Conservation (phyloP, 1,140 invertebrate genomes). For the Neodiprion pinetum region DNA sequence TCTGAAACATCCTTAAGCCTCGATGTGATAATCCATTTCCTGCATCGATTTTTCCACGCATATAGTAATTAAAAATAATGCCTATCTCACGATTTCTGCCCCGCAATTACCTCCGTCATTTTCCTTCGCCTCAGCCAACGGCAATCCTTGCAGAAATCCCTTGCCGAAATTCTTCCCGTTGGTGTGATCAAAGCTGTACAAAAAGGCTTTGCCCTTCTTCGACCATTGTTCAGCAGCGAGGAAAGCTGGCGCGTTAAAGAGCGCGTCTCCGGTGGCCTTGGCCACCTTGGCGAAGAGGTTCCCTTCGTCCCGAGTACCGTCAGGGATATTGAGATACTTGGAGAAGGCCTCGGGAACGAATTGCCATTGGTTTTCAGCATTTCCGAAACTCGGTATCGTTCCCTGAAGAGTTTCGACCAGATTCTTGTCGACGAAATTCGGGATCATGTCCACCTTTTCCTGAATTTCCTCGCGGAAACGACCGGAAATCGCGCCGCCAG, state of each 20-base stretch:
- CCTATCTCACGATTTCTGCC: background rate
- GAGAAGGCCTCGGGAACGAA: conserved; percentile 44
- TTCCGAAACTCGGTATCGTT: conserved; percentile 40
- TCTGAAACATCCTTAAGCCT: too few relatives aligned
- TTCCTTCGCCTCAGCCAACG: conserved; percentile 55
- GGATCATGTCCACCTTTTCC: conserved; percentile 55
- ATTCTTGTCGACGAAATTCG: conserved; percentile 66
- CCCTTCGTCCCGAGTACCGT: background rate
- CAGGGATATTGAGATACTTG: conserved; percentile 41
- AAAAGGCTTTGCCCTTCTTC: conserved; percentile 65
- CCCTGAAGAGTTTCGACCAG: conserved; percentile 56
- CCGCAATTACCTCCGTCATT: conserved; percentile 21
- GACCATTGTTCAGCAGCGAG: conserved; percentile 72
- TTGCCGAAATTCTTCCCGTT: conserved; percentile 67
- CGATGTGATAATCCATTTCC: background rate
- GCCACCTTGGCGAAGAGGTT: conserved; percentile 39
- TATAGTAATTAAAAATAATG: conserved; percentile 1
- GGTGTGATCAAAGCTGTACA: conserved; percentile 78
- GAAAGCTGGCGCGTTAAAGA: conserved; percentile 78
- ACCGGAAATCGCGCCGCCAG: conserved; percentile 67
- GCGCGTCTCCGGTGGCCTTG: conserved; percentile 67
- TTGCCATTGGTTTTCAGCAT: conserved; percentile 27
- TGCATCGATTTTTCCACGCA: conserved; percentile 29
- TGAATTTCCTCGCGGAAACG: conserved; percentile 60
- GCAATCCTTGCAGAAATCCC: conserved; percentile 68